These are phyloP conservation scores for Apocrypta bakeri DNA, from an alignment of 1,140 invertebrate species.

Conservation along the genomic window DNA sequence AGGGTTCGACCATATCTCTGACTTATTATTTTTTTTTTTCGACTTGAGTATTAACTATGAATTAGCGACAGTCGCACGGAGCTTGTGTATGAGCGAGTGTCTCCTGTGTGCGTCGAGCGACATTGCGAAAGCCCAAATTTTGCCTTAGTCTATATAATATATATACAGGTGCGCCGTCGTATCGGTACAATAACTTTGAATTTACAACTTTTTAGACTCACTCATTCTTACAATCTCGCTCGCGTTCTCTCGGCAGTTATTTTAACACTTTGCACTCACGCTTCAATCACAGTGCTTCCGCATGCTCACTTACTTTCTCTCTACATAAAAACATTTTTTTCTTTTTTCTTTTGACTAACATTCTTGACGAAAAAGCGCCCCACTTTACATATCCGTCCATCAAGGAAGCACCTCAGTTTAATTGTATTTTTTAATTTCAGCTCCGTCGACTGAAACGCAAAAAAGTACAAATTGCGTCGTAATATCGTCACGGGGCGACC, in stretches of 20 bases:
- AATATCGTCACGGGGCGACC: neutral
- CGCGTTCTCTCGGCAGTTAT: neutral
- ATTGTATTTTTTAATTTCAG: slow-evolving; percentile 16
- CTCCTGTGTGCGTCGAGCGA: slow-evolving; percentile 41
- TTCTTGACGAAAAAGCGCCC: slow-evolving; percentile 27
- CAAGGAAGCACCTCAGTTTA: slow-evolving; percentile 44
- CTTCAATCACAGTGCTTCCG: slow-evolving; percentile 7
- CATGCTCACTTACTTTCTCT: slow-evolving; percentile 20
- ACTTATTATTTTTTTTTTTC: slow-evolving; percentile 17
- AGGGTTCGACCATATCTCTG: slow-evolving; percentile 32
- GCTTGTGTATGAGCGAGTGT: slow-evolving; percentile 29
- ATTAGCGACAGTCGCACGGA: slow-evolving; percentile 35
- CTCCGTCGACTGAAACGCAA: slow-evolving; percentile 34
- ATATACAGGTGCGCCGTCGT: slow-evolving; percentile 49
- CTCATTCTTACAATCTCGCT: slow-evolving; percentile 3
- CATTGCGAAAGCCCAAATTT: slow-evolving; percentile 53
- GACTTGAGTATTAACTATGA: slow-evolving; percentile 26
- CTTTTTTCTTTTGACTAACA: slow-evolving; percentile 26
- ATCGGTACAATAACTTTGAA: slow-evolving; percentile 50
- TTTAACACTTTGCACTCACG: neutral
- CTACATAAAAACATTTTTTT: slow-evolving; percentile 28
- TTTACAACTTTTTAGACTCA: slow-evolving; percentile 47
- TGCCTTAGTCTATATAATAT: slow-evolving; percentile 52
- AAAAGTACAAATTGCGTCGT: slow-evolving; percentile 35
- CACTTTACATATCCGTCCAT: slow-evolving; percentile 22